Conservation (phyloP, 2,113 vertebrate genomes). For the Hiodon tergisus region DNA sequence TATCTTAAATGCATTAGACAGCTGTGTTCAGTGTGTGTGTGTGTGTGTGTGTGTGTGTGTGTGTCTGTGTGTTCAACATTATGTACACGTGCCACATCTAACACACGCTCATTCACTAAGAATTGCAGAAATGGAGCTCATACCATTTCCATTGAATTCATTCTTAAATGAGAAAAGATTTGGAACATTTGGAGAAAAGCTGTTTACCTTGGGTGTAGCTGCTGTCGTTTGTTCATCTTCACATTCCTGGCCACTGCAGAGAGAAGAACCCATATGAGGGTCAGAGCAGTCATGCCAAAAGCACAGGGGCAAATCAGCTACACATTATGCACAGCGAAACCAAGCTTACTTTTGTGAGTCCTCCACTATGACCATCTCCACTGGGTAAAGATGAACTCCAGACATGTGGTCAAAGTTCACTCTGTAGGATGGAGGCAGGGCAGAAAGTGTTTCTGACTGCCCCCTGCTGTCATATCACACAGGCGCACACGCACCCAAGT, state of each 20-base stretch:
- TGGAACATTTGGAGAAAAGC: background rate
- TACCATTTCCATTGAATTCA: too few relatives aligned
- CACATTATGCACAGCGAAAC: constrained; percentile 10
- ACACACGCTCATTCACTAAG: too few relatives aligned
- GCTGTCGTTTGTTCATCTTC: constrained; percentile 52
- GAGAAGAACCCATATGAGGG: constrained; percentile 18
- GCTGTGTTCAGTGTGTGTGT: too few relatives aligned
- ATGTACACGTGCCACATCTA: too few relatives aligned
- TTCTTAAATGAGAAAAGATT: background rate
- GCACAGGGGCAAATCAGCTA: background rate
- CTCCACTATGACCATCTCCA: constrained; percentile 60
- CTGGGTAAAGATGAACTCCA: constrained; percentile 65
- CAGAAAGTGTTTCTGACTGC: background rate
- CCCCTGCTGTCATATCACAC: background rate
- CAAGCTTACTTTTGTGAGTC: constrained; percentile 59
- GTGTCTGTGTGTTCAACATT: too few relatives aligned
- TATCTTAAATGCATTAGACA: too few relatives aligned
- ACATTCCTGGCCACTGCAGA: constrained; percentile 68
- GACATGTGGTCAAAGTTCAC: constrained; percentile 59
- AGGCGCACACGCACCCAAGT: constrained; percentile 1
- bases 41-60: too few relatives aligned
- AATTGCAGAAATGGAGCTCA: too few relatives aligned
- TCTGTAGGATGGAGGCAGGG: constrained; percentile 44
- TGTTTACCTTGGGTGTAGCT: constrained; percentile 68
- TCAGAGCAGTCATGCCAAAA: background rate